A percentile compares a stretch with the other conserved stretches of the same genome.
These are phyloP conservation scores for Cynaeus angustus DNA, from an alignment of 2,888 invertebrate species.

Conservation along the genomic window DNA sequence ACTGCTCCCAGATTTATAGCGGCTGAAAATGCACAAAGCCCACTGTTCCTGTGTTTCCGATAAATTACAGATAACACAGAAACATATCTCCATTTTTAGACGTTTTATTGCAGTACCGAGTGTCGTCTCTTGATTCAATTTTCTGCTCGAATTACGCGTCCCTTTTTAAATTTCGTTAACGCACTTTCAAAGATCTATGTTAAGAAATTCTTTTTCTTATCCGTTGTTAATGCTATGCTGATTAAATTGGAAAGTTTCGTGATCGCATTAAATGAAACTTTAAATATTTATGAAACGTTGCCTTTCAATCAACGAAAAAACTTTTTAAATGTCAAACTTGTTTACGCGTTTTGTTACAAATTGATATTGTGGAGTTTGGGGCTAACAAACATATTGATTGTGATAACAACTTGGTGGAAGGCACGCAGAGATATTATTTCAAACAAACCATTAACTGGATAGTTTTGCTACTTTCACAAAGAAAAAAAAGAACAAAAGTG, in stretches of 20 bases:
- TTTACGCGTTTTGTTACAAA: slow-evolving; percentile 17
- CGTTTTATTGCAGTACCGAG: neutral
- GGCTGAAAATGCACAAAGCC: slow-evolving; percentile 8
- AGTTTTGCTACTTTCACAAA: neutral
- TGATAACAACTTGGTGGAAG: slow-evolving; percentile 2
- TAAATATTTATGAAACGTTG: slow-evolving; percentile 26
- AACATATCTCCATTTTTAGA: neutral
- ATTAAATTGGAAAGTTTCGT: slow-evolving; percentile 22
- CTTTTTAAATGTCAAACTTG: slow-evolving; percentile 23
- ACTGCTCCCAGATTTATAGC: neutral
- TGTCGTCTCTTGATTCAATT: slow-evolving; percentile 9
- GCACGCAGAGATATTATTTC: slow-evolving; percentile 2
- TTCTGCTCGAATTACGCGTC: slow-evolving; percentile 2
- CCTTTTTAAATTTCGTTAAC: neutral
- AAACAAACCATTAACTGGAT: neutral
- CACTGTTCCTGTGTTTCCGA: neutral
- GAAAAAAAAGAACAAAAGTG: no score
- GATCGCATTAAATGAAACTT: slow-evolving; percentile 17
- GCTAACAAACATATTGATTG: slow-evolving; percentile 16
- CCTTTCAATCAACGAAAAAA: slow-evolving; percentile 18
- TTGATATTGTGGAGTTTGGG: slow-evolving; percentile 6
- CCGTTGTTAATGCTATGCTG: slow-evolving; percentile 9
- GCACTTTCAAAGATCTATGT: slow-evolving; percentile 4
- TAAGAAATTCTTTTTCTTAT: neutral
- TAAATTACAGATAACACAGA: neutral